These are phyloP conservation scores for Gila orcuttii DNA, from an alignment of 2,113 vertebrate species.

Conservation along the genomic window DNA sequence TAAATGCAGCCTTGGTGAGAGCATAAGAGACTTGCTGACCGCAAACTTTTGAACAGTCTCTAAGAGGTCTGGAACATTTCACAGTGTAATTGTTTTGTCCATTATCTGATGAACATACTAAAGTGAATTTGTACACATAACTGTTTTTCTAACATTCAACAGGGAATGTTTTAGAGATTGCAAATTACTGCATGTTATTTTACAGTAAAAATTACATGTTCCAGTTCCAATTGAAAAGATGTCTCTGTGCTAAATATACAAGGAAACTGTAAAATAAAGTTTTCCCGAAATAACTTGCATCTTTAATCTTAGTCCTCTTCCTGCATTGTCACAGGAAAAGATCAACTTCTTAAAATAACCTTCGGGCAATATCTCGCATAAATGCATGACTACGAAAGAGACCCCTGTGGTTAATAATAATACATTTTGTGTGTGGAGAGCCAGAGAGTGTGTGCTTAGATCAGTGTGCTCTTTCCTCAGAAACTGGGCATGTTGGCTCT, in stretches of 20 bases:
- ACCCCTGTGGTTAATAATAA: neutral
- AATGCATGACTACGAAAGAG: neutral
- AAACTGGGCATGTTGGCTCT: constrained; percentile 92
- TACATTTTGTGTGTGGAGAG: neutral
- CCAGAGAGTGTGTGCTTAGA: neutral
- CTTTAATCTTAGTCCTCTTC: neutral
- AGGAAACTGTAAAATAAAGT: too few species aligned
- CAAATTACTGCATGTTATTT: neutral
- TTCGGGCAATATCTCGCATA: neutral
- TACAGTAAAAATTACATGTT: neutral
- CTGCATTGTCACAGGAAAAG: neutral
- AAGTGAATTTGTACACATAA: neutral
- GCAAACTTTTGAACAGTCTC: neutral
- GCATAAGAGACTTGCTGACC: neutral
- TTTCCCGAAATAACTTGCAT: neutral
- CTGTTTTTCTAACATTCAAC: neutral
- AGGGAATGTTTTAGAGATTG: neutral
- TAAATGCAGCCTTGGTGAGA: neutral
- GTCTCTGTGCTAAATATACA: neutral
- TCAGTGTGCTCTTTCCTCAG: constrained; percentile 69
- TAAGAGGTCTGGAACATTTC: neutral
- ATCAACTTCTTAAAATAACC: neutral
- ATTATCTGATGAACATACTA: neutral
- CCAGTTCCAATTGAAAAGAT: neutral
- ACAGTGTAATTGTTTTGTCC: neutral